Evolutionary conservation across 2,797 vertebrate species (phyloP).

Genomic region (Loriculus beryllinus): DNA sequence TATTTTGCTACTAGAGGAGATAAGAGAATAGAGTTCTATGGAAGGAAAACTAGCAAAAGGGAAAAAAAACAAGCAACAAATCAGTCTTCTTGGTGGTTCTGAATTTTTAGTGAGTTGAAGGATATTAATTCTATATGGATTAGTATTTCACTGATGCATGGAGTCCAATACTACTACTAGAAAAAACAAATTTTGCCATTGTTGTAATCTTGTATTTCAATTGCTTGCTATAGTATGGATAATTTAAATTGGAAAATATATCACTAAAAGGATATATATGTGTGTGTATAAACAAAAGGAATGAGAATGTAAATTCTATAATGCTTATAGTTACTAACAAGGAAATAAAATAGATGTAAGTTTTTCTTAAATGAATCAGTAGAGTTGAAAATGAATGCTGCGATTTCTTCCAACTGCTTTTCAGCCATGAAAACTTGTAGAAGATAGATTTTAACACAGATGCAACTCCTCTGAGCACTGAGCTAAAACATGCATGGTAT

Average conservation of each 20-base stretch:
- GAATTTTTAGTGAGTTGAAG: not conserved
- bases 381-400: not conserved
- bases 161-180: not conserved
- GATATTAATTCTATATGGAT: not conserved
- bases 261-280: not conserved
- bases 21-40: not conserved
- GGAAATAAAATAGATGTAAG: not conserved
- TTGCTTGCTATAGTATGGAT: not conserved
- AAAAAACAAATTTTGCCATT: not conserved
- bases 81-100: not conserved
- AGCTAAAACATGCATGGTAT: not conserved
- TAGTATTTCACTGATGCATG: not conserved
- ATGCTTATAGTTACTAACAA: not conserved
- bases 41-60: not conserved
- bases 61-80: fast-evolving
- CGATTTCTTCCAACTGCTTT: not conserved
- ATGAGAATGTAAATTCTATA: not conserved
- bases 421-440: not conserved
- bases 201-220: not conserved
- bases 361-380: not conserved
- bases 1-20: not conserved
- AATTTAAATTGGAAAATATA: not conserved
- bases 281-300: not conserved
- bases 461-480: not conserved
- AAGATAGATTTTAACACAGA: not conserved